These are phyloP conservation scores for Drosophila antonietae DNA, from an alignment of 2,888 invertebrate genomes.

Conservation along the genomic window DNA sequence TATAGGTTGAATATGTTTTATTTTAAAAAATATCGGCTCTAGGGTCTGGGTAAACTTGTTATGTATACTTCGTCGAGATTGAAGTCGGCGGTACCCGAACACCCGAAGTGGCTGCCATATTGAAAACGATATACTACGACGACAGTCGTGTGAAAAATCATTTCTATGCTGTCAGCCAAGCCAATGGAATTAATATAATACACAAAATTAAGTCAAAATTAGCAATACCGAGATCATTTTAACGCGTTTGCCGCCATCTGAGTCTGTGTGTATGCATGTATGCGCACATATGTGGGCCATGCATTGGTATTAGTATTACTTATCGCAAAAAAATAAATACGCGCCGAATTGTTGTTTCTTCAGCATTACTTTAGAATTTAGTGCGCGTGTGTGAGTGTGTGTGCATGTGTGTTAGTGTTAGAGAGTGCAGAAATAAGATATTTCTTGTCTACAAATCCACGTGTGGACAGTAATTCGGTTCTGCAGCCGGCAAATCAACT, in stretches of 20 bases:
- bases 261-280: not conserved
- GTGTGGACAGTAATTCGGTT: constrained; percentile 30
- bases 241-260: constrained; percentile 4
- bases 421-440: constrained; percentile 12
- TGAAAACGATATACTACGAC: constrained; percentile 52
- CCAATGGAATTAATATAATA: constrained; percentile 1
- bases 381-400: constrained; percentile 1
- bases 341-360: constrained; percentile 48
- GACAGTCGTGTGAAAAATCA: constrained; percentile 66
- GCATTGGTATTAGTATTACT: constrained; percentile 26
- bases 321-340: constrained; percentile 27
- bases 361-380: constrained; percentile 14
- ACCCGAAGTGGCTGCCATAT: constrained; percentile 77
- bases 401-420: constrained; percentile 7
- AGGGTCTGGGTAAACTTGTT: constrained; percentile 38
- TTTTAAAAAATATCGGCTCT: constrained; percentile 37
- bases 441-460: constrained; percentile 24
- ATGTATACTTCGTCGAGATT: constrained; percentile 54
- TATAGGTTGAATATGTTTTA: constrained; percentile 4
- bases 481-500: constrained; percentile 3
- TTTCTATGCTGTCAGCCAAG: constrained; percentile 14
- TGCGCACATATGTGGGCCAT: constrained; percentile 2
- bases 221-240: constrained; percentile 23
- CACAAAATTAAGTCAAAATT: not conserved
- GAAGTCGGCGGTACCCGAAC: constrained; percentile 60